phyloP scores from a whole-genome alignment of 2,888 invertebrate genomes.

The Spilosoma lubricipeda region DNA sequence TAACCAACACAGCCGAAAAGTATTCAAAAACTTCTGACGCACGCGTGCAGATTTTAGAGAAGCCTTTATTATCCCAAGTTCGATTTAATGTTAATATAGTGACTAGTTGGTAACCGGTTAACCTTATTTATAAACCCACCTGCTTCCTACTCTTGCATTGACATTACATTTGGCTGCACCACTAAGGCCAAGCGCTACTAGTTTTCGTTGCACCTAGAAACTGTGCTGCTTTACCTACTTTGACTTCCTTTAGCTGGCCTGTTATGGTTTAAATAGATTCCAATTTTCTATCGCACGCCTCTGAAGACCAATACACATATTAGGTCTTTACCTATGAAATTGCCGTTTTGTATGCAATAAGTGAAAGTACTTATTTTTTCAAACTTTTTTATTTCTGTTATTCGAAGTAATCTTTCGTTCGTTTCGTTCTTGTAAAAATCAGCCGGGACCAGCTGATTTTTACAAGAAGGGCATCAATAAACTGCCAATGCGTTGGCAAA shows the following conservation, averaged over 20 bases:
- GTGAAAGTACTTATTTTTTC: no score
- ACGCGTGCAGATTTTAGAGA: not conserved
- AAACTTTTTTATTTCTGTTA: no score
- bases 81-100: not conserved
- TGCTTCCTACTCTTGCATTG: constrained; percentile 18
- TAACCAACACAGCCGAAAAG: not conserved
- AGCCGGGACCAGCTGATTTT: no score
- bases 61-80: not conserved
- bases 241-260: not conserved
- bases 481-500: no score
- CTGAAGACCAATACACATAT: no score
- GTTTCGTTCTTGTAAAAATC: no score
- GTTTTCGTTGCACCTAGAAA: not conserved
- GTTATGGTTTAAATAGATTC: no score
- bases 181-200: not conserved
- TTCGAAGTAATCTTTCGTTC: no score
- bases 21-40: not conserved
- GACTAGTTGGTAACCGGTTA: not conserved
- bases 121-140: not conserved
- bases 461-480: no score
- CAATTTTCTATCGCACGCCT: no score
- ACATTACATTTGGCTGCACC: constrained; percentile 35
- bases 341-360: no score
- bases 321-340: no score
- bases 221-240: not conserved